Evolutionary conservation across 2,113 vertebrate genomes (phyloP).

Genomic region (Nothoprocta perdicaria): DNA sequence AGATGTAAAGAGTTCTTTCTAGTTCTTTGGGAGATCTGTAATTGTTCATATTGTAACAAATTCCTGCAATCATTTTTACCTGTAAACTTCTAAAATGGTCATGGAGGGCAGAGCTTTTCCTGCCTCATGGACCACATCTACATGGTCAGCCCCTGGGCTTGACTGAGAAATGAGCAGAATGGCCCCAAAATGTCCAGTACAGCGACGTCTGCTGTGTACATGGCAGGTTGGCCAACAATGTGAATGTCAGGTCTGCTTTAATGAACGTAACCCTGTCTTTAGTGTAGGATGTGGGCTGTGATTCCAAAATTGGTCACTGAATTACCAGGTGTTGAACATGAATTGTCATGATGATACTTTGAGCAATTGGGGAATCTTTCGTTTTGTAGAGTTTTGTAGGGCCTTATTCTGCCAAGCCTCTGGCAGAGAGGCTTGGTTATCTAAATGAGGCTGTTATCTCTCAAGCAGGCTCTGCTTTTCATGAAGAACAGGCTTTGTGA

Average conservation of each 20-base stretch:
- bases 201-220: fast-evolving
- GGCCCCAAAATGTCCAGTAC: neutral
- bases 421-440: fast-evolving
- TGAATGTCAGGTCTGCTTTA: neutral
- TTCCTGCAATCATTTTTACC: fast-evolving
- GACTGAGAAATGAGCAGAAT: neutral
- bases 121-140: too few species aligned
- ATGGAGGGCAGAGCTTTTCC: neutral
- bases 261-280: neutral
- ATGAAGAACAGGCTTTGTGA: neutral
- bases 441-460: neutral
- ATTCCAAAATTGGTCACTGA: too few species aligned
- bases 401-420: neutral
- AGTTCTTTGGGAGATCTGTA: neutral
- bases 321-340: neutral
- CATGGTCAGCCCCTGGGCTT: neutral
- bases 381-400: neutral
- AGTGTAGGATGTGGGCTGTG: neutral
- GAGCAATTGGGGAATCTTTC: neutral
- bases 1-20: neutral
- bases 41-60: neutral
- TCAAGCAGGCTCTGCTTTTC: neutral
- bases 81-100: neutral
- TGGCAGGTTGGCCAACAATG: fast-evolving
- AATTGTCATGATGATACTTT: neutral